These are phyloP conservation scores for Tachyglossus aculeatus DNA, from an alignment of 2,797 vertebrate species.

Conservation along the genomic window DNA sequence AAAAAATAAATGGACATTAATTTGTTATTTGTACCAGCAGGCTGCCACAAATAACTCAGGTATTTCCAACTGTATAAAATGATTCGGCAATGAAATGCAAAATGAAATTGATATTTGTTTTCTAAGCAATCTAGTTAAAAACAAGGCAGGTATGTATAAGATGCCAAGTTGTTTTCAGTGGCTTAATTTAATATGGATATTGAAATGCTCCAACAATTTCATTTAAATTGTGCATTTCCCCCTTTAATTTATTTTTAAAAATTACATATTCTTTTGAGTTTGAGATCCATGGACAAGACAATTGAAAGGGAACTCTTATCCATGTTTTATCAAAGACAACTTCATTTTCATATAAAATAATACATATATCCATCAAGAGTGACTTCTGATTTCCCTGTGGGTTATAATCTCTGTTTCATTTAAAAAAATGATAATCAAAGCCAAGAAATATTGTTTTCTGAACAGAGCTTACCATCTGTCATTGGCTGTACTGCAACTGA, in stretches of 20 bases:
- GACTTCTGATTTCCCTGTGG: not conserved
- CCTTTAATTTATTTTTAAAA: not conserved
- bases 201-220: not conserved
- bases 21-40: conserved; percentile 42
- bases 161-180: not conserved
- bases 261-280: not conserved
- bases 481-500: not conserved
- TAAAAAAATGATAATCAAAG: not conserved
- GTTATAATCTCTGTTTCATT: not conserved
- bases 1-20: conserved; percentile 64
- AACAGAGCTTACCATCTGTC: conserved; percentile 1
- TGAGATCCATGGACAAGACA: not conserved
- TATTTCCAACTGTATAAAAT: conserved; percentile 48
- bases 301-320: not conserved
- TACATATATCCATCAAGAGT: not conserved
- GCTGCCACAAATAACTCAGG: conserved; percentile 37
- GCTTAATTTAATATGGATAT: conserved; percentile 31
- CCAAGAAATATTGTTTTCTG: not conserved
- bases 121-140: conserved; percentile 53
- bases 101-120: conserved; percentile 46
- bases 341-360: not conserved
- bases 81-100: conserved; percentile 43
- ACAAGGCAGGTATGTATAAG: conserved; percentile 48
- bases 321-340: not conserved
- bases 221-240: too few species aligned